Percentiles rank a stretch among this genome's conserved stretches.
Evolutionary conservation across 2,797 vertebrate genomes (phyloP).

Genomic region (Muscicapa comitata): DNA sequence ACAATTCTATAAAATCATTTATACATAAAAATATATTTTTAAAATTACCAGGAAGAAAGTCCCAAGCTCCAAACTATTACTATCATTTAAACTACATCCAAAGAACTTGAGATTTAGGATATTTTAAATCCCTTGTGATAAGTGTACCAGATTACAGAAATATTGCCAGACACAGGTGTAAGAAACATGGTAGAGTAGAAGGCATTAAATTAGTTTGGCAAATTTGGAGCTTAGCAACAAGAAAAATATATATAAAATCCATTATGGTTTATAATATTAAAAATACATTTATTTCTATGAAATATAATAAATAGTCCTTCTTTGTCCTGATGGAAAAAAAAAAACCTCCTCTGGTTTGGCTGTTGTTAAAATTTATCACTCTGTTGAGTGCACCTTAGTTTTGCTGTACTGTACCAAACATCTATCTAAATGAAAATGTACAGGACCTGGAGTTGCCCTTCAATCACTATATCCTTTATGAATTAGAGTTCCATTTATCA

Average conservation of each 20-base stretch:
- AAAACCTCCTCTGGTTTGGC: neutral
- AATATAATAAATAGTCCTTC: neutral
- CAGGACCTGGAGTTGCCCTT: constrained; percentile 74
- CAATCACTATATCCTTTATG: constrained; percentile 81
- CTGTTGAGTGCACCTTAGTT: constrained; percentile 58
- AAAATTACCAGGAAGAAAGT: neutral
- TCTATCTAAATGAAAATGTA: constrained; percentile 82
- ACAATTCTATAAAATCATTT: neutral
- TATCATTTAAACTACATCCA: neutral
- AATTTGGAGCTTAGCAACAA: constrained; percentile 15
- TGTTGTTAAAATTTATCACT: constrained; percentile 61
- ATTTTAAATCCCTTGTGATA: neutral
- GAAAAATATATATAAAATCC: constrained; percentile 23
- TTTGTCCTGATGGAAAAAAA: constrained; percentile 8
- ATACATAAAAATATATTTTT: neutral
- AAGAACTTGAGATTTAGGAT: neutral
- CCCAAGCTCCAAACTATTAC: neutral
- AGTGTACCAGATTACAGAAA: neutral
- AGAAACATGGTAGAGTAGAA: neutral
- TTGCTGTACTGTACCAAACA: constrained; percentile 66
- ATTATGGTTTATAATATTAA: constrained; percentile 36
- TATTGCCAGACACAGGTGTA: neutral
- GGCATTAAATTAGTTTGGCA: neutral
- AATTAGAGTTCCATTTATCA: constrained; percentile 87
- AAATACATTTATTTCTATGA: constrained; percentile 29